Base-by-base conservation (phyloP, 2,888 invertebrate species). In the Hemithea aestivaria region DNA sequence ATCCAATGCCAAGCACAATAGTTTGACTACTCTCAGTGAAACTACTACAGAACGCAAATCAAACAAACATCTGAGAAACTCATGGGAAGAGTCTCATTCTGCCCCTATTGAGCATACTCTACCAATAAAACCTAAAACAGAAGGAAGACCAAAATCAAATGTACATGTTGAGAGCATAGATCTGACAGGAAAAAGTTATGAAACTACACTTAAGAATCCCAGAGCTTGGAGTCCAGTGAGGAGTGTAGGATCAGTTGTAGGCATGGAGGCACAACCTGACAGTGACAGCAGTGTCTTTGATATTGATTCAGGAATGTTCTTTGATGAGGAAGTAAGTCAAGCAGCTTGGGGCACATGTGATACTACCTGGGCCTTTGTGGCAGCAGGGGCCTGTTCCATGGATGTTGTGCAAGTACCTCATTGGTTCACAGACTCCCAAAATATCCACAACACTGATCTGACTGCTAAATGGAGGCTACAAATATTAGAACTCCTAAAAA, bases 221-320 rank as follows among this genome's bases (percentile, higher is more conserved):
- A 90, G 94, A 60, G 94, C 94, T 16, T 95, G 95, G 95, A 95
- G 94, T 62, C 95, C 95, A 9, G 94, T 95, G n/a, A 90, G 94
- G 49, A 95, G 94, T 64, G 94, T 94, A 6, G 95, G 95, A 6
- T 95, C 95, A 11, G 92, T 95, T 30, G 91, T 92, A 10, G 95
- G 94, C 1, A 93, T 93, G 61, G 95, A 95, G 76, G 95, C 93
- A n/a, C 94, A 94, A 70, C 94, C 94, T 2, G 94, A 94, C 66
- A 93, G 93, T 48, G 95, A 95, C 66, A 93, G 94, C 32, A 91
- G 93, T 62, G 91, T 94, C 6, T 94, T 94, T 73, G 93, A 93
- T 85, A 90, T 92, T 2, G 94, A 94, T 62, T 94, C 94, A 2
- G 94, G 93, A 39, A 92, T 94, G 64, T 94, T 92, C 62, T 93